Conservation (phyloP, 2,797 vertebrate species). For the Trichosurus vulpecula region DNA sequence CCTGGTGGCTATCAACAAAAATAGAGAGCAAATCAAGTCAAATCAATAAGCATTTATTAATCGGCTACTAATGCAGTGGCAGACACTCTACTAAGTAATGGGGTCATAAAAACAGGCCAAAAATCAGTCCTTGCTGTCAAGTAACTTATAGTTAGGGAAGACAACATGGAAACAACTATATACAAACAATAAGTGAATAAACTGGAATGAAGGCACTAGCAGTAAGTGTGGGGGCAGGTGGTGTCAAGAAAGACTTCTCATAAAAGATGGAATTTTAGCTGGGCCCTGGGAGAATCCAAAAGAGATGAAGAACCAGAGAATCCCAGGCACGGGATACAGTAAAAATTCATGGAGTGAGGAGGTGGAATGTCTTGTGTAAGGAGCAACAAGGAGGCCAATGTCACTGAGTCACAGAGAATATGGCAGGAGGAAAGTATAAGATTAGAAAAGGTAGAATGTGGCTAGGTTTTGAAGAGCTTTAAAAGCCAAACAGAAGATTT, state of each 20-base stretch:
- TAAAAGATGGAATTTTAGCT: not conserved
- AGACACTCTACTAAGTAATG: not conserved
- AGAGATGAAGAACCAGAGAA: not conserved
- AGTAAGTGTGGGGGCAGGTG: not conserved
- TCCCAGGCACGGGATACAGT: not conserved
- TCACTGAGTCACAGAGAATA: not conserved
- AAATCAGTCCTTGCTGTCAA: not conserved
- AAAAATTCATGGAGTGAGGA: not conserved
- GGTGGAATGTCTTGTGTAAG: not conserved
- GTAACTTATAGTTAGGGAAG: not conserved
- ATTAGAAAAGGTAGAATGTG: not conserved
- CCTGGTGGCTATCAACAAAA: not conserved
- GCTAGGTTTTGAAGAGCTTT: not conserved
- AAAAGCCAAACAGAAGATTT: not conserved
- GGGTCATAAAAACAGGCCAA: not conserved
- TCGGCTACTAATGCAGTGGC: too few relatives aligned
- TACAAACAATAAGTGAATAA: not conserved
- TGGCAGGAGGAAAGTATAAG: not conserved
- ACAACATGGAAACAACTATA: not conserved
- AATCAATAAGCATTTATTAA: too few relatives aligned
- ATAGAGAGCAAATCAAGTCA: not conserved
- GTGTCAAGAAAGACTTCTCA: not conserved
- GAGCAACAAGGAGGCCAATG: not conserved
- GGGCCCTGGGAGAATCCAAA: not conserved
- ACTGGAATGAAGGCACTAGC: not conserved